A percentile compares a stretch with the other conserved stretches of the same genome.
Conservation (phyloP, 92 coral and sea anemone genomes). For the Metridium senile region DNA sequence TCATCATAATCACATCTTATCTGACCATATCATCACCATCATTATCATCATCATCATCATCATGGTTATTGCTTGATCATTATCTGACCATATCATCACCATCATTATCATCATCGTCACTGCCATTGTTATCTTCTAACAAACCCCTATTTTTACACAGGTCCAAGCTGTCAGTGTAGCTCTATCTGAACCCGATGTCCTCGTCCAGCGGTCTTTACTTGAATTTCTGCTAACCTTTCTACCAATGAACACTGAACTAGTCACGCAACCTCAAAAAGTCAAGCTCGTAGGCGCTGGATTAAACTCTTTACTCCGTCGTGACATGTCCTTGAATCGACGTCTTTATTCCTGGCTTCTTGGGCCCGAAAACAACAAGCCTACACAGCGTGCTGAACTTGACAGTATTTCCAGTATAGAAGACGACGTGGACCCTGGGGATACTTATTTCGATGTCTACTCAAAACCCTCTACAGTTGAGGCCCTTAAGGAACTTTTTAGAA, state of each 20-base stretch:
- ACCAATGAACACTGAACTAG: constrained; percentile 63
- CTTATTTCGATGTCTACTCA: constrained; percentile 71
- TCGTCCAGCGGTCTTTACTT: constrained; percentile 86
- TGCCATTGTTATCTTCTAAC: too few relatives aligned
- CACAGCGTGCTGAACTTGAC: constrained; percentile 43
- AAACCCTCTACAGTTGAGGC: constrained; percentile 76
- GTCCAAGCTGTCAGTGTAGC: constrained; percentile 75
- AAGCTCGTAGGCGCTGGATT: constrained; percentile 76
- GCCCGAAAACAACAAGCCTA: constrained; percentile 36
- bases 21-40: too few relatives aligned
- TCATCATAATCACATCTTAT: too few relatives aligned
- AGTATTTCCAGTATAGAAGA: constrained; percentile 80
- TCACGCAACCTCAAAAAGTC: constrained; percentile 57
- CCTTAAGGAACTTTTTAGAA: constrained; percentile 57
- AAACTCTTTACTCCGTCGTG: constrained; percentile 84
- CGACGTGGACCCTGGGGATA: constrained; percentile 37
- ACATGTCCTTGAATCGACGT: constrained; percentile 93
- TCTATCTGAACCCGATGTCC: constrained; percentile 80
- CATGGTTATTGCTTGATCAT: too few relatives aligned
- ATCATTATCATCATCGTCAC: too few relatives aligned
- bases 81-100: too few relatives aligned
- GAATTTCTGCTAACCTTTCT: constrained; percentile 78
- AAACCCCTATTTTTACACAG: constrained; percentile 31
- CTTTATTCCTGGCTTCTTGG: constrained; percentile 94
- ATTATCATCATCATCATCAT: too few relatives aligned